Percentiles rank a stretch among this genome's conserved stretches.
phyloP scores from a whole-genome alignment of 1,140 invertebrate genomes.

The Pogonognathellus flavescens region DNA sequence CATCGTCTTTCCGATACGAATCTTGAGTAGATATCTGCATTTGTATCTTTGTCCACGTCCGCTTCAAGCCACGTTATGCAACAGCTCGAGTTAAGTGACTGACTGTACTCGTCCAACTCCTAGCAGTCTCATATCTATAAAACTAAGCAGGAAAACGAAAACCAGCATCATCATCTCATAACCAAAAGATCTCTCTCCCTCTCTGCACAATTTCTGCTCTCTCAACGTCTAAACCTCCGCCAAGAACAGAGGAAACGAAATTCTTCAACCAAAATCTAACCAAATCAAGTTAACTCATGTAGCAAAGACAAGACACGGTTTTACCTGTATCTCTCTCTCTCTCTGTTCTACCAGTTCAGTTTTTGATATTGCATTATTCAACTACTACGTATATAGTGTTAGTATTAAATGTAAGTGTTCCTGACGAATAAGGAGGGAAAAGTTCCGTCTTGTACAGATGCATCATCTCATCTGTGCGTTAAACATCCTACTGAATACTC shows the following conservation, averaged over 20 bases:
- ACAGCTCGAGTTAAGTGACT: neutral
- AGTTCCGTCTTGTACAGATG: neutral
- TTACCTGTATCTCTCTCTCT: too few relatives aligned
- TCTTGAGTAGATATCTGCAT: conserved; percentile 7
- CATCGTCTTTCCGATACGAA: neutral
- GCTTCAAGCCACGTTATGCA: neutral
- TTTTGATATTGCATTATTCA: too few relatives aligned
- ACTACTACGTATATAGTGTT: neutral
- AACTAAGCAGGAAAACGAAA: neutral
- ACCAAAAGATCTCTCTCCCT: neutral
- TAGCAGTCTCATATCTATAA: neutral
- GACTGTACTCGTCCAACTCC: neutral
- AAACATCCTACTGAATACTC: too few relatives aligned
- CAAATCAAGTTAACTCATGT: neutral
- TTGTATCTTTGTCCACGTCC: neutral
- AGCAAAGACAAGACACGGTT: neutral
- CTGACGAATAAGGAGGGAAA: conserved; percentile 9
- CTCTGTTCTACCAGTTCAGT: too few relatives aligned
- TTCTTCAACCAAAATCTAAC: conserved; percentile 36
- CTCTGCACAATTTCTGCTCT: too few relatives aligned
- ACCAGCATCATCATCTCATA: conserved; percentile 32
- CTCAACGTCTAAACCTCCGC: too few relatives aligned
- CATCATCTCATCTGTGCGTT: neutral
- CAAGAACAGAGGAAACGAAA: neutral
- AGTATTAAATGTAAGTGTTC: neutral